Percentiles rank a stretch among this genome's conserved stretches.
These are phyloP conservation scores for Mimachlamys varia DNA, from an alignment of 2,888 invertebrate species.

Conservation along the genomic window DNA sequence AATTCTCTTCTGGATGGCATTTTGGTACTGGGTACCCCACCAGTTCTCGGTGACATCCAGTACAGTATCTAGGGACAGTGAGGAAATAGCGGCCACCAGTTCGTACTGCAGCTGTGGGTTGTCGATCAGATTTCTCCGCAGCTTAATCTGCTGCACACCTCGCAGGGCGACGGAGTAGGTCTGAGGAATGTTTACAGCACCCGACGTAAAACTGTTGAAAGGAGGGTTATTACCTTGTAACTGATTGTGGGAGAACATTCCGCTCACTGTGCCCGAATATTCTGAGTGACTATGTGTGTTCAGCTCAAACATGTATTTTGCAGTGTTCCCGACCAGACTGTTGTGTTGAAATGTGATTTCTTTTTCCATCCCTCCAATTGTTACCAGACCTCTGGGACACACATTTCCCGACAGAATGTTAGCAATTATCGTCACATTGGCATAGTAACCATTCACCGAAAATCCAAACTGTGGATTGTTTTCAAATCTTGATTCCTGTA, in stretches of 20 bases:
- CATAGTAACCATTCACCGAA: conserved; percentile 95
- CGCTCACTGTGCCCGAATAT: conserved; percentile 88
- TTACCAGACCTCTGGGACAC: conserved; percentile 85
- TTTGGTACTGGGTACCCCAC: conserved; percentile 94
- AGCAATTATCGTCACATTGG: conserved; percentile 92
- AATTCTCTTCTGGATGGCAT: conserved; percentile 90
- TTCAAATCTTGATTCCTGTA: conserved; percentile 93
- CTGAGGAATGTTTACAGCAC: conserved; percentile 67
- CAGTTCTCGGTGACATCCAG: conserved; percentile 96
- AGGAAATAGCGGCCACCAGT: conserved; percentile 92
- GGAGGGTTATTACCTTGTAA: conserved; percentile 67
- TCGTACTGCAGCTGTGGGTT: conserved; percentile 88
- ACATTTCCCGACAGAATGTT: conserved; percentile 93
- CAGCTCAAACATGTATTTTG: conserved; percentile 93
- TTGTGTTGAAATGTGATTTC: conserved; percentile 92
- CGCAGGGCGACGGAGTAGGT: conserved; percentile 93
- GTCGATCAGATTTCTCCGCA: conserved; percentile 94
- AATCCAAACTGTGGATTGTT: conserved; percentile 93
- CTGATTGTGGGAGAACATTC: conserved; percentile 81
- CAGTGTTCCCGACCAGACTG: conserved; percentile 90
- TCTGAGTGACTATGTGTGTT: conserved; percentile 95
- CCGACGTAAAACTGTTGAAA: conserved; percentile 37
- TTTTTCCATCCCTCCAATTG: conserved; percentile 95
- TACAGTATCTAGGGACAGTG: conserved; percentile 92
- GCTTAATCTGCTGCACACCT: conserved; percentile 96